Percentiles rank a stretch among this genome's conserved stretches.
Conservation (phyloP, 2,113 vertebrate genomes). For the Phaethon lepturus region DNA sequence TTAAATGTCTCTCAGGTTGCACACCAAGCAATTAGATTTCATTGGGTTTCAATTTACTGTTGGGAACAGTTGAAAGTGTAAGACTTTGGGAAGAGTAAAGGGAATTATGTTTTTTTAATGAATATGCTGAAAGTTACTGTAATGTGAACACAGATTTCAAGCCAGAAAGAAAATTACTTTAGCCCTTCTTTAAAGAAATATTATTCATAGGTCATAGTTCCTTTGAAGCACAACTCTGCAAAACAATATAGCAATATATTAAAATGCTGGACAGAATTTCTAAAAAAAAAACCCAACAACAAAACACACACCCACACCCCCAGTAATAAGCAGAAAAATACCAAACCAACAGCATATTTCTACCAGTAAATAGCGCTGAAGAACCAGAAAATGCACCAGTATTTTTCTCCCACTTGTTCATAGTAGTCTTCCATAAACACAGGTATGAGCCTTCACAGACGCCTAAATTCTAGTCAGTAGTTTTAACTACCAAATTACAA, state of each 20-base stretch:
- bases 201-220: neutral
- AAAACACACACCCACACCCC: neutral
- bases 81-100: conserved; percentile 13
- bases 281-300: neutral
- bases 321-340: neutral
- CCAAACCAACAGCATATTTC: neutral
- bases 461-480: neutral
- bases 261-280: neutral
- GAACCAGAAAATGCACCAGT: neutral
- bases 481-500: neutral
- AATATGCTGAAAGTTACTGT: conserved; percentile 27
- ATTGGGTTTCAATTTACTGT: conserved; percentile 61
- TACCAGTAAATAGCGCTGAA: neutral
- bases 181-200: neutral
- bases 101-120: conserved; percentile 49
- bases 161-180: neutral
- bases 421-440: neutral
- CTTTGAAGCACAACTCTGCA: conserved; percentile 15
- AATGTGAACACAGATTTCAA: neutral
- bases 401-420: neutral
- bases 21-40: conserved; percentile 48
- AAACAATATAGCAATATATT: neutral
- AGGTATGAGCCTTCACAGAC: neutral
- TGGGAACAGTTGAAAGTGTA: conserved; percentile 53
- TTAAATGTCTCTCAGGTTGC: conserved; percentile 61